A percentile compares a stretch with the other conserved stretches of the same genome.
phyloP scores from a whole-genome alignment of 2,888 invertebrate species.

The Megaustenia siamemsis region DNA sequence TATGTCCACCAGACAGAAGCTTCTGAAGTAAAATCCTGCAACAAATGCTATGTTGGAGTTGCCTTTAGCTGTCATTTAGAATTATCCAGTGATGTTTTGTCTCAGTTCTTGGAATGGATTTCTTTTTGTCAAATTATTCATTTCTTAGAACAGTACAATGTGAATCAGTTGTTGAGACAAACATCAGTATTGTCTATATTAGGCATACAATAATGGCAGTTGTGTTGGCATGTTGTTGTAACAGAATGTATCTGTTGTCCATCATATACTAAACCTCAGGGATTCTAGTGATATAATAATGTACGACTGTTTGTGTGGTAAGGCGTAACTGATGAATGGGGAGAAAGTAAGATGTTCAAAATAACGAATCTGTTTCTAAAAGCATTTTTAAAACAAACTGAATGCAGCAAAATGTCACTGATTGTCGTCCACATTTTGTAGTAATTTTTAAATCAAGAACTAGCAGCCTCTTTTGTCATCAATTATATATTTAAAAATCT shows the following conservation, averaged over 20 bases:
- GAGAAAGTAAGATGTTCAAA: no score
- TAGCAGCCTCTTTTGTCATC: no score
- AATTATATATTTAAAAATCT: no score
- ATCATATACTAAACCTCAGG: slow-evolving; percentile 2
- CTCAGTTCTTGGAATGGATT: background rate
- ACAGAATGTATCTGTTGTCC: background rate
- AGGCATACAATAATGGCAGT: background rate
- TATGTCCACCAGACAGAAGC: background rate
- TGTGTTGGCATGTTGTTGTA: background rate
- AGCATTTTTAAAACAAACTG: no score
- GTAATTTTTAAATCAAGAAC: no score
- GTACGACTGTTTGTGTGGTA: no score
- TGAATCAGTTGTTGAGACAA: background rate
- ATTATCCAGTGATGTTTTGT: background rate
- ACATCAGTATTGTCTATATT: background rate
- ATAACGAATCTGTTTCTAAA: no score
- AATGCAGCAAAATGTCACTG: no score
- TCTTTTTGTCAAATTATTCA: background rate
- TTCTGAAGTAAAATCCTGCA: background rate
- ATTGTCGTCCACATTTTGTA: no score
- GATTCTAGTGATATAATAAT: background rate
- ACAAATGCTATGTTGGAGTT: background rate
- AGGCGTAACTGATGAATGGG: no score
- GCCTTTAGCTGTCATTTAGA: background rate
- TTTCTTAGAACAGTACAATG: background rate